These are phyloP conservation scores for Gymnopithys bicolor DNA, from an alignment of 2,797 vertebrate species.

Conservation along the genomic window DNA sequence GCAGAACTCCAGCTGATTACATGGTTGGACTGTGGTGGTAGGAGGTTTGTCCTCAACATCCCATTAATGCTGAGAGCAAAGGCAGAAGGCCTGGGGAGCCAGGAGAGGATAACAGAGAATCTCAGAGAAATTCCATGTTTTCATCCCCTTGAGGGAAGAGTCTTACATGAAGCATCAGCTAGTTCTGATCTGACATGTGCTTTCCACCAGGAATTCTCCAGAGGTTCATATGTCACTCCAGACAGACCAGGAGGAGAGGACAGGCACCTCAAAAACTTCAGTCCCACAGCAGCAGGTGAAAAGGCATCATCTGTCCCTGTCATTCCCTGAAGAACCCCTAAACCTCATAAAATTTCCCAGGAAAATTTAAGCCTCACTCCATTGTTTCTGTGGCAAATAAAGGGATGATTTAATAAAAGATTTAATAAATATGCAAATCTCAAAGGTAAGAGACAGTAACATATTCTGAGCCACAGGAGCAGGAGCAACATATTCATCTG, in stretches of 20 bases:
- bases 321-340: not conserved
- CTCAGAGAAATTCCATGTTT: not conserved
- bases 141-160: not conserved
- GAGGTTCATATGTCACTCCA: not conserved
- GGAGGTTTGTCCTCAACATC: not conserved
- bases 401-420: not conserved
- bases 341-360: not conserved
- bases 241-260: not conserved
- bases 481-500: not conserved
- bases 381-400: not conserved
- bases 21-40: rapidly evolving
- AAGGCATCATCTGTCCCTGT: not conserved
- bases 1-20: not conserved
- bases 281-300: not conserved
- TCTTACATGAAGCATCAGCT: not conserved
- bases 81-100: not conserved
- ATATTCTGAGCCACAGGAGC: not conserved
- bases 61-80: not conserved
- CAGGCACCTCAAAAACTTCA: not conserved
- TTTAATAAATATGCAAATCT: not conserved
- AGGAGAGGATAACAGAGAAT: not conserved
- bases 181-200: not conserved
- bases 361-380: not conserved
- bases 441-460: not conserved
- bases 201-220: not conserved